phyloP scores from a whole-genome alignment of 2,797 vertebrate genomes.

The Pachyuromys duprasi region DNA sequence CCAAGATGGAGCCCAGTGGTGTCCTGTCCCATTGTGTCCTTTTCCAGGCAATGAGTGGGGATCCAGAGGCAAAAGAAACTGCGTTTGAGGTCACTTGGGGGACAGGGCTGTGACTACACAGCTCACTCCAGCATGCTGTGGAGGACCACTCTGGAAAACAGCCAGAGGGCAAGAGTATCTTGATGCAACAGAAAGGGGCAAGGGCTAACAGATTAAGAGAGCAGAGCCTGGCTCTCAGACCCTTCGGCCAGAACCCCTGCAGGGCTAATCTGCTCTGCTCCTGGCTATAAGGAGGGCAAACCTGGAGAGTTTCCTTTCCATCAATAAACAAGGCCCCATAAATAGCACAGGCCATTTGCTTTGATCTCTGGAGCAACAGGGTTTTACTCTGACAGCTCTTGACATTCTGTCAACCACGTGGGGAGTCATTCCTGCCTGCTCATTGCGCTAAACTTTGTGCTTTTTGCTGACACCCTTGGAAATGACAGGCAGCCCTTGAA shows the following conservation, averaged over 20 bases:
- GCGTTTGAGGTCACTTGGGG: not conserved
- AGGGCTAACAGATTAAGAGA: not conserved
- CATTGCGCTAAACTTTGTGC: not conserved
- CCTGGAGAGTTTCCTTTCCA: not conserved
- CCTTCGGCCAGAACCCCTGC: not conserved
- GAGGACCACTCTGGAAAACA: not conserved
- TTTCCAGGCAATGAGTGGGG: not conserved
- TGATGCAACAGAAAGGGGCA: not conserved
- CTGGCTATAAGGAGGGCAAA: not conserved
- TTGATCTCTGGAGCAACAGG: not conserved
- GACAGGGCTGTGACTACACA: not conserved
- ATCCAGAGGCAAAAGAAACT: not conserved
- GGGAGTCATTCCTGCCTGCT: conserved; percentile 26
- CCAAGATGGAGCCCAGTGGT: not conserved
- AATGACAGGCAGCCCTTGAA: conserved; percentile 1
- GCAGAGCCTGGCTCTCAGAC: not conserved
- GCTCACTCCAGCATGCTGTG: not conserved
- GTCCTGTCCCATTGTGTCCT: not conserved
- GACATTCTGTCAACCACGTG: conserved; percentile 21
- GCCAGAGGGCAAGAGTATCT: not conserved
- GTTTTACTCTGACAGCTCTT: not conserved
- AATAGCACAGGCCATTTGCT: not conserved
- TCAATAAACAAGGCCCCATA: conserved; percentile 15
- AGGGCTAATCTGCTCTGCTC: not conserved
- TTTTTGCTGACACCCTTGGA: conserved; percentile 13